phyloP scores from a whole-genome alignment of 2,113 vertebrate species.

The Trogon surrucura region DNA sequence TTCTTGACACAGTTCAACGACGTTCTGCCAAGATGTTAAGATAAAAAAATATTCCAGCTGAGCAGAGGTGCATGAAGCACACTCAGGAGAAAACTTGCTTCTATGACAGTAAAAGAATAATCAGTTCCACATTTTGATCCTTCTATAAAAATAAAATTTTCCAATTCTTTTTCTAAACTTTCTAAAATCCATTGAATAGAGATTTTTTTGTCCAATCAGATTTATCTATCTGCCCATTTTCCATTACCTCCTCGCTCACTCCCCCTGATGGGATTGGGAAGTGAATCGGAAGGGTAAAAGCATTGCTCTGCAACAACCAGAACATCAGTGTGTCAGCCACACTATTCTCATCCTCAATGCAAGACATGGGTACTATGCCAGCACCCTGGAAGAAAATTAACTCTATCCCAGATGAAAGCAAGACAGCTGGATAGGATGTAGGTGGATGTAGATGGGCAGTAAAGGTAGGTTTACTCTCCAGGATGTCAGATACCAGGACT shows the following conservation, averaged over 20 bases:
- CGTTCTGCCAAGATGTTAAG: neutral
- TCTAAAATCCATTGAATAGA: neutral
- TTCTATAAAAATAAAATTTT: neutral
- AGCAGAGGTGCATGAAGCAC: neutral
- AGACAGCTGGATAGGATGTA: neutral
- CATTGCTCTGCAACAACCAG: too few relatives aligned
- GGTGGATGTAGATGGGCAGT: neutral
- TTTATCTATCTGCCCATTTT: neutral
- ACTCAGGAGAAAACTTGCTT: neutral
- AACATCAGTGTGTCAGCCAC: too few relatives aligned
- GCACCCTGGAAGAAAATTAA: too few relatives aligned
- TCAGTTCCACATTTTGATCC: neutral
- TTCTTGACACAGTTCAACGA: neutral
- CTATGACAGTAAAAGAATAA: neutral
- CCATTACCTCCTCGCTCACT: neutral
- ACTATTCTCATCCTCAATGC: too few relatives aligned
- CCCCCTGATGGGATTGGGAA: too few relatives aligned
- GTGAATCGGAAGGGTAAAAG: too few relatives aligned
- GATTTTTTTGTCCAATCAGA: neutral
- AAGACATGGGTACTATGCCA: too few relatives aligned
- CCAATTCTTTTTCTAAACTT: neutral
- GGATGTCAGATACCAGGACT: neutral
- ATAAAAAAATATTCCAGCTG: neutral
- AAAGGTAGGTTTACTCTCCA: neutral
- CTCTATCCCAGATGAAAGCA: too few relatives aligned